Base-by-base conservation (phyloP, 35 echinoderm and acorn worm species). In the Ophioderma brevispina region DNA sequence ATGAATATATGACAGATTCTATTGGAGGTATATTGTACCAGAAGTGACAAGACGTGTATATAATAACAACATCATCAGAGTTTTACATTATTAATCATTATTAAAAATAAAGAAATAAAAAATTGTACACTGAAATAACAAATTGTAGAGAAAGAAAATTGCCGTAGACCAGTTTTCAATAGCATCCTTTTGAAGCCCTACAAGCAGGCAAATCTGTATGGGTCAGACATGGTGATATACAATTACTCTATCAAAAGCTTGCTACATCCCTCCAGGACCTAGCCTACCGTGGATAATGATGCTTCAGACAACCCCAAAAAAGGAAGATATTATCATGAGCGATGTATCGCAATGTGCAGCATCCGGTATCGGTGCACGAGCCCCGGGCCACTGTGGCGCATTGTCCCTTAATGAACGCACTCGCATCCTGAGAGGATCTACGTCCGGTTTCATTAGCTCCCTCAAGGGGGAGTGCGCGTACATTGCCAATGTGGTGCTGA, bases 241-340 rank as follows among this genome's bases (percentile, higher is more conserved):
- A 70, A 70, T 70, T 70, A 70, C 59, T 1, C 10, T 70, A 30
- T 70, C 10, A 70, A 70, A 70, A 70, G 59, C 59, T 70, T 70
- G 59, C 3, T 2, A 2, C n/a, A 70, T 8, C 59, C 59, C 59
- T 70, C 5, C 1, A 30, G 59, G 15, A 70, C 28, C 59, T 30
- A 46, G 41, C n/a, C 2, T 30, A 70, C 6, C n/a, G 17, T 2
- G 59, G 1, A 70, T 30, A 70, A 70, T 70, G 59, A 70, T 70
- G 28, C 59, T 15, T 25, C 3, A 3, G 15, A 25, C 15, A 13
- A 2, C 1, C 4, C 3, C 15, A 1, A 25, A 4, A 70, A 18
- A 70, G 59, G 59, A 70, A 25, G 59, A 70, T 70, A 70, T 70
- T 70, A 70, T 70, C n/a, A 70, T 70, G 10, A 70, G 23, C 59